These are phyloP conservation scores for Erebia epiphron DNA, from an alignment of 2,888 invertebrate species.

Conservation along the genomic window DNA sequence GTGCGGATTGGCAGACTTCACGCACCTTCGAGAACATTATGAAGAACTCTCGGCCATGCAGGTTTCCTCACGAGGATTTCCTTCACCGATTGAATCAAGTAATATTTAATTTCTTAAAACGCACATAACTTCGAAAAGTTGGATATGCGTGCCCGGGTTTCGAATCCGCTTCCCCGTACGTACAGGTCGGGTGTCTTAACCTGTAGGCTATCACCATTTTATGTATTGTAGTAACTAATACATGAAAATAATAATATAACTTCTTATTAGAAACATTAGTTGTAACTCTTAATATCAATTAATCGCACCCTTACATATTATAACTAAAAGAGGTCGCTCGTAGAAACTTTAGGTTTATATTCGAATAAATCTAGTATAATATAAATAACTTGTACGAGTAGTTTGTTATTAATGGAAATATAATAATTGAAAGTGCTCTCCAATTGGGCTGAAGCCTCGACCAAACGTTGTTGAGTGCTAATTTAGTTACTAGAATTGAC, in stretches of 20 bases:
- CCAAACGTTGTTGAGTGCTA: neutral
- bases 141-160: no score
- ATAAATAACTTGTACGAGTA: constrained; percentile 3
- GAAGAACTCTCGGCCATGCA: no score
- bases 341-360: constrained; percentile 3
- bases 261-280: neutral
- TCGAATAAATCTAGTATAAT: constrained; percentile 15
- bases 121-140: no score
- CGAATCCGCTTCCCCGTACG: no score
- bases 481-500: neutral
- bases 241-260: neutral
- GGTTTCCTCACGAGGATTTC: no score
- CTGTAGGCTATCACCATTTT: no score
- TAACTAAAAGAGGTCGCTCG: neutral
- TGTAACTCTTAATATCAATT: constrained; percentile 4
- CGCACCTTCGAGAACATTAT: no score
- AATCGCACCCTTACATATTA: constrained; percentile 13
- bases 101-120: no score
- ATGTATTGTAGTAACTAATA: neutral
- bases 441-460: neutral
- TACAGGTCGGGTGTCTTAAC: no score
- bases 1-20: no score
- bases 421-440: constrained; percentile 12
- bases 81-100: no score
- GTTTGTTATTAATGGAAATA: constrained; percentile 2